A percentile compares a stretch with the other conserved stretches of the same genome.
Evolutionary conservation across 2,888 invertebrate genomes (phyloP).

Genomic region (Lordiphosa andalusiaca): DNA sequence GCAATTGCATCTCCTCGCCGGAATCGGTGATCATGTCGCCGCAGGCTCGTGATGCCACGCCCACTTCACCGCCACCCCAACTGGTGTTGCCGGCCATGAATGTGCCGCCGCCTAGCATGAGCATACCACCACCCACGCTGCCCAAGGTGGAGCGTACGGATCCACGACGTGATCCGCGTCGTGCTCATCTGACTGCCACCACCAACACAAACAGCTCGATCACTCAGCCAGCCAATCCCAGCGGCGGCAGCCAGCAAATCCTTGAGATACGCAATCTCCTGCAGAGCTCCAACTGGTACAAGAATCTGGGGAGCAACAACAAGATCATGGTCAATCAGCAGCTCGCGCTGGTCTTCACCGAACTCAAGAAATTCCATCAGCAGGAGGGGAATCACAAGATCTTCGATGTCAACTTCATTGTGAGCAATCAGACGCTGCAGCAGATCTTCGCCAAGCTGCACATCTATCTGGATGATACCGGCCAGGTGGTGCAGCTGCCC

Average conservation of each 20-base stretch:
- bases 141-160: constrained; percentile 39
- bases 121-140: constrained; percentile 26
- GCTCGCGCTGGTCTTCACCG: constrained; percentile 83
- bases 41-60: constrained; percentile 31
- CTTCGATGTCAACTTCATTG: constrained; percentile 82
- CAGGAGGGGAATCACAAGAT: constrained; percentile 82
- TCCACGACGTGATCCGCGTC: constrained; percentile 60
- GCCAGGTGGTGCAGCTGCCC: constrained; percentile 80
- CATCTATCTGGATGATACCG: constrained; percentile 83
- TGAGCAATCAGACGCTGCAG: constrained; percentile 82
- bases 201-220: background rate
- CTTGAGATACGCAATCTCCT: constrained; percentile 84
- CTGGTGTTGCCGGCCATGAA: constrained; percentile 20
- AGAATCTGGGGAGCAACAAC: constrained; percentile 86
- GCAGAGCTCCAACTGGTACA: constrained; percentile 86
- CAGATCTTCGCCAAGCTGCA: constrained; percentile 85
- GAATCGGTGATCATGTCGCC: constrained; percentile 46
- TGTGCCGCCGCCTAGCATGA: constrained; percentile 34
- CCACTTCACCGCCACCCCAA: constrained; percentile 43
- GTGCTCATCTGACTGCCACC: constrained; percentile 29
- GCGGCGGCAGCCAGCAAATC: constrained; percentile 66
- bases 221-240: background rate
- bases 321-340: constrained; percentile 87
- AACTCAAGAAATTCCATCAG: constrained; percentile 84
- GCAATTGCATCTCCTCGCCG: constrained; percentile 65